These are phyloP conservation scores for Petrophora chlorosata DNA, from an alignment of 2,888 invertebrate genomes.

Conservation along the genomic window DNA sequence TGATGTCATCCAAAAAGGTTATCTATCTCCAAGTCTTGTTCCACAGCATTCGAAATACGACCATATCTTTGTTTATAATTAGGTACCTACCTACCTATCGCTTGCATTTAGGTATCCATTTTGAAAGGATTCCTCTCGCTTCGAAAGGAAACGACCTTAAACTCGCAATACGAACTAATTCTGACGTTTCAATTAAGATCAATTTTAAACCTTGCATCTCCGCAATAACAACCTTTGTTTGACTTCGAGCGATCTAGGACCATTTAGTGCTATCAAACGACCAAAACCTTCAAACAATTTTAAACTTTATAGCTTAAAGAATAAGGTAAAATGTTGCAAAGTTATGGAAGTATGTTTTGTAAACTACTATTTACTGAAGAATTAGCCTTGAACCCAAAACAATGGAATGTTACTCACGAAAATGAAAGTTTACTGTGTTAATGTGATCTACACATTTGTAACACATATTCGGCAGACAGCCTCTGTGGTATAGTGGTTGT, in stretches of 20 bases:
- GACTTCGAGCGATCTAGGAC: not conserved
- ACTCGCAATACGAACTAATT: slow-evolving; percentile 12
- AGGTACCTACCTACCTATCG: not conserved
- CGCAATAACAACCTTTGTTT: slow-evolving; percentile 20
- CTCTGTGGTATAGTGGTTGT: no score
- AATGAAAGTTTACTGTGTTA: no score
- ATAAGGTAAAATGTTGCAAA: slow-evolving; percentile 29
- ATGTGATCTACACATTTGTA: no score
- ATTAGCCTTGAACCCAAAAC: slow-evolving; percentile 70
- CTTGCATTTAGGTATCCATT: no score
- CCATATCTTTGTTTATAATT: no score
- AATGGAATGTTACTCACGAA: slow-evolving; percentile 50
- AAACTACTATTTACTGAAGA: slow-evolving; percentile 44
- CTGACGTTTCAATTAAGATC: slow-evolving; percentile 23
- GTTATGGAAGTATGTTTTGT: no score
- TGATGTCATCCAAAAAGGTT: no score
- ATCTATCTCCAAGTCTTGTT: no score
- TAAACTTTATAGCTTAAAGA: slow-evolving; percentile 1
- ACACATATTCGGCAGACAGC: no score
- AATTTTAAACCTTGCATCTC: slow-evolving; percentile 20
- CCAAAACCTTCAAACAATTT: not conserved
- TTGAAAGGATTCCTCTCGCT: slow-evolving; percentile 1
- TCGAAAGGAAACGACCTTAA: slow-evolving; percentile 20
- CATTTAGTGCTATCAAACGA: slow-evolving; percentile 13
- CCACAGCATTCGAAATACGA: no score